Conservation (phyloP, 2,888 invertebrate species). For the Caenorhabditis angaria region DNA sequence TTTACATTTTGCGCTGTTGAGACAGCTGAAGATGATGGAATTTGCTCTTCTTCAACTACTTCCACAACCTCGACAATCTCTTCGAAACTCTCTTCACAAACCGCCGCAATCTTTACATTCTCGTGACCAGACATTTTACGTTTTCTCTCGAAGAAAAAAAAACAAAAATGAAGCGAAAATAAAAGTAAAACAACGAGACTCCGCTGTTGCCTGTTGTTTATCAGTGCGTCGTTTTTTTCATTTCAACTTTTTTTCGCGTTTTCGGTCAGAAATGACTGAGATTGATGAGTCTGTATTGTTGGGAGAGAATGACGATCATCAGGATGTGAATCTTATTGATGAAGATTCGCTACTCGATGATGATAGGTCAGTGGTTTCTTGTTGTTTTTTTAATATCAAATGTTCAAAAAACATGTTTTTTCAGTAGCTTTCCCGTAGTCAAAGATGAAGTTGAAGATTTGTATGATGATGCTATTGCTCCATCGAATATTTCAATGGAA, state of each 20-base stretch:
- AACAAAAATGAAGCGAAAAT: background rate
- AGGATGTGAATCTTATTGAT: constrained; percentile 27
- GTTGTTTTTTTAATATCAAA: too few relatives aligned
- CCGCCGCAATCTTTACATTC: background rate
- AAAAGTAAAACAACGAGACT: background rate
- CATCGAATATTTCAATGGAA: constrained; percentile 38
- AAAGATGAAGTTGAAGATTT: constrained; percentile 58
- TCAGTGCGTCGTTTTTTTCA: background rate
- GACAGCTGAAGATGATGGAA: background rate
- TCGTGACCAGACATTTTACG: background rate
- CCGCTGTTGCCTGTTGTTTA: background rate
- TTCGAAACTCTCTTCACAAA: background rate
- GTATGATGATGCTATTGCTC: constrained; percentile 68
- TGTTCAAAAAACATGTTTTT: background rate
- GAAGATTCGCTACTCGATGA: constrained; percentile 39
- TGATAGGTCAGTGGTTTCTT: constrained; percentile 10
- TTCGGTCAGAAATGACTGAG: constrained; percentile 35
- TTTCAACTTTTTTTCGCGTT: background rate
- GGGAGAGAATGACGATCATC: constrained; percentile 18
- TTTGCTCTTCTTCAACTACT: background rate
- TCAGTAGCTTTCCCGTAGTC: constrained; percentile 13
- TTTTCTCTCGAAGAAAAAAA: background rate
- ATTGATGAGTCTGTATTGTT: constrained; percentile 43
- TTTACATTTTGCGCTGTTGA: constrained; percentile 10
- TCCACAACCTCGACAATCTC: constrained; percentile 3